phyloP scores from a whole-genome alignment of 2,797 vertebrate species.

The Myotis myotis region DNA sequence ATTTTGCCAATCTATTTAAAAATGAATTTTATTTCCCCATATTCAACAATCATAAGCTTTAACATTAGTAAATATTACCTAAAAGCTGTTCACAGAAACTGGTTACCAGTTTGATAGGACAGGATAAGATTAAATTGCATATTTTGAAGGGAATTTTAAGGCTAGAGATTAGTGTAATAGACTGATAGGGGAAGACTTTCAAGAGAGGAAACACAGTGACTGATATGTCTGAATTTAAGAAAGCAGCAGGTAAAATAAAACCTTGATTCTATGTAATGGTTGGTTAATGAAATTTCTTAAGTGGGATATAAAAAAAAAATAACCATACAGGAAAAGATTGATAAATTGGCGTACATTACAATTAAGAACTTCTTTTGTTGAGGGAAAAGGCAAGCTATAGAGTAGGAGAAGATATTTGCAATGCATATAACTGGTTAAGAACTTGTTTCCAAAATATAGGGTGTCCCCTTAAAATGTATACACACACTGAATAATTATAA shows the following conservation, averaged over 20 bases:
- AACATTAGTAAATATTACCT: conserved; percentile 25
- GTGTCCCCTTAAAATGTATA: too few relatives aligned
- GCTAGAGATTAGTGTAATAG: not conserved
- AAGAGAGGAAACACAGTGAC: not conserved
- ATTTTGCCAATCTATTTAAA: conserved; percentile 26
- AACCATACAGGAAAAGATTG: not conserved
- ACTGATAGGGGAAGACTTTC: not conserved
- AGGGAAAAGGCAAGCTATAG: not conserved
- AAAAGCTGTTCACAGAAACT: conserved; percentile 1
- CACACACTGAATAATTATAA: too few relatives aligned
- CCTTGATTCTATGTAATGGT: not conserved
- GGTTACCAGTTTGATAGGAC: not conserved
- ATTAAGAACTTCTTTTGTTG: not conserved
- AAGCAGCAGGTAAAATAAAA: not conserved
- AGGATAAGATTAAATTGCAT: not conserved
- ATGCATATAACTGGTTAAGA: not conserved
- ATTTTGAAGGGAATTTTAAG: not conserved
- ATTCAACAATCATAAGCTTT: conserved; percentile 20
- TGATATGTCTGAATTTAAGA: not conserved
- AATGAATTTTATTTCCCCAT: conserved; percentile 39
- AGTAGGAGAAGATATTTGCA: conserved; percentile 14
- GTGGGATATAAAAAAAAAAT: not conserved
- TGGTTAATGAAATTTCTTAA: conserved; percentile 44
- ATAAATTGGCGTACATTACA: not conserved
- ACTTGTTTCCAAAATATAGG: not conserved